These are phyloP conservation scores for Muscina levida DNA, from an alignment of 2,888 invertebrate species.

Conservation along the genomic window DNA sequence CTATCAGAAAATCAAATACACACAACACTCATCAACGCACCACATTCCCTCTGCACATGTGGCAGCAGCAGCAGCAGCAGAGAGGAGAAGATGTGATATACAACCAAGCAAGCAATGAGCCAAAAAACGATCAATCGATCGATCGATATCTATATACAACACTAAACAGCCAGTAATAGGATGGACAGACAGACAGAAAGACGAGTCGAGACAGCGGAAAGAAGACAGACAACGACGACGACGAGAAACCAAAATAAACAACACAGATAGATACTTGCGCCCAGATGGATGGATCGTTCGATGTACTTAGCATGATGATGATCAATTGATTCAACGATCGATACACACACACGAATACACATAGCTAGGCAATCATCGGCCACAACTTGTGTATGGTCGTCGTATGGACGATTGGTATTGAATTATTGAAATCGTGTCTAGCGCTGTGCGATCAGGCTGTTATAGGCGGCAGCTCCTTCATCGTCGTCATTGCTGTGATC, in stretches of 20 bases:
- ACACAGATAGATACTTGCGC: background rate
- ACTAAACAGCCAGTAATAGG: background rate
- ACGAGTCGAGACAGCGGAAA: background rate
- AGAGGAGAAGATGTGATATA: background rate
- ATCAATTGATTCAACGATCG: conserved; percentile 10
- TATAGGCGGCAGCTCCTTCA: background rate
- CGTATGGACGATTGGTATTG: too few species aligned
- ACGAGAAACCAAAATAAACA: background rate
- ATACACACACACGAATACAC: background rate
- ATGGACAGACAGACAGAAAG: background rate
- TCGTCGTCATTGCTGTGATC: background rate
- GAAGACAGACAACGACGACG: background rate
- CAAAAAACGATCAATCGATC: conserved; percentile 31
- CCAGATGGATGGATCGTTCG: conserved; percentile 22
- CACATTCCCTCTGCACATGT: conserved; percentile 21
- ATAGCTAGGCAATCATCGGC: background rate
- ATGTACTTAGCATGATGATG: too few species aligned
- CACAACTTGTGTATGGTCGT: too few species aligned
- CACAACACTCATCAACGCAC: background rate
- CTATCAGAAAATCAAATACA: conserved; percentile 13
- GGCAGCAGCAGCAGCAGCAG: background rate
- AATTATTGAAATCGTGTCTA: too few species aligned
- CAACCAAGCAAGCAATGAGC: background rate
- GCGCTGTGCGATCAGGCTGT: too few species aligned
- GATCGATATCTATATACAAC: background rate